Conservation (phyloP, 2,797 vertebrate genomes). For the Gobionotothen gibberifrons region DNA sequence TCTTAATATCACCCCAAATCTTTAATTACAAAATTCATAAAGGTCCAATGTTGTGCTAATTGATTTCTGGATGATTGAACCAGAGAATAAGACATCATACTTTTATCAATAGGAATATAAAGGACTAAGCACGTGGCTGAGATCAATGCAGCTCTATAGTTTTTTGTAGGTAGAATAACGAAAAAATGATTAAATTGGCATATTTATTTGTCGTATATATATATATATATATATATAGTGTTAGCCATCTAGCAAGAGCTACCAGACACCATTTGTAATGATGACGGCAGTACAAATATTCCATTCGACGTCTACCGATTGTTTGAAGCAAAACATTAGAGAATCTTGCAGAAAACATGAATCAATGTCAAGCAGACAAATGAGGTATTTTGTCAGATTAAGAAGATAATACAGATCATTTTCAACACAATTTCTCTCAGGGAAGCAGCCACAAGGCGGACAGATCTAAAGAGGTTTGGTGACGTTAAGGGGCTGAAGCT, state of each 20-base stretch:
- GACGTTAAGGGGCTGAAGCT: slow-evolving; percentile 15
- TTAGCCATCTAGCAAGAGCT: neutral
- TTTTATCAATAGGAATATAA: neutral
- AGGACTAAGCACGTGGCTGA: neutral
- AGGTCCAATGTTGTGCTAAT: neutral
- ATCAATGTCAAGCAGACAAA: neutral
- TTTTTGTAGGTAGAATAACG: neutral
- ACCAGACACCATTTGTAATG: no score
- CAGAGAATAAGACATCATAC: neutral
- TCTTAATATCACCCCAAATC: neutral
- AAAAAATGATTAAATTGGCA: neutral
- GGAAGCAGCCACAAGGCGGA: neutral
- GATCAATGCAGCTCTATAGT: neutral
- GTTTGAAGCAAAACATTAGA: neutral
- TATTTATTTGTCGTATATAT: neutral
- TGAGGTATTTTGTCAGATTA: neutral
- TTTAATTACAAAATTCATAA: neutral
- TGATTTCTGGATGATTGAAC: neutral
- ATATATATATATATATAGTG: no score
- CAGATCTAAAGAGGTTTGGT: neutral
- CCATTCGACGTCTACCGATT: neutral
- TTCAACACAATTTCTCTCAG: neutral
- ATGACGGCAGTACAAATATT: no score
- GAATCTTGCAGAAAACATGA: neutral
- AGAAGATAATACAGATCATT: neutral